Conservation (phyloP, 2,888 invertebrate species). For the Embidobia sp. region DNA sequence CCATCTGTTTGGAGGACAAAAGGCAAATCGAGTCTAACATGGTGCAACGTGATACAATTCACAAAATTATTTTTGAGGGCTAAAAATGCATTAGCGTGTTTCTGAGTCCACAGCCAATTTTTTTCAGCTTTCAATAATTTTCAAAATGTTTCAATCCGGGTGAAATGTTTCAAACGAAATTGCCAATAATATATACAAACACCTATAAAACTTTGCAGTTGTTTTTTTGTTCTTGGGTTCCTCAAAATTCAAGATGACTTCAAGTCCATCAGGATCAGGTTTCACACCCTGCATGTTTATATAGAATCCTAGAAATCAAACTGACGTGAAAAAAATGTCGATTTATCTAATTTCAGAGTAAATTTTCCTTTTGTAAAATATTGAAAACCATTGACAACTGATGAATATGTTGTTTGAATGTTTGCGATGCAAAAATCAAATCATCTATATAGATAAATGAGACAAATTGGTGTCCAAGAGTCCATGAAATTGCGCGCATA, state of each 20-base stretch:
- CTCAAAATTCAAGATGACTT: slow-evolving; percentile 59
- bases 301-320: no score
- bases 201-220: slow-evolving; percentile 64
- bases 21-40: neutral
- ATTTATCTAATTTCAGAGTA: slow-evolving; percentile 44
- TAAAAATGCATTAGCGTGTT: slow-evolving; percentile 45
- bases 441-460: slow-evolving; percentile 71
- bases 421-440: slow-evolving; percentile 68
- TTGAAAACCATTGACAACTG: slow-evolving; percentile 62
- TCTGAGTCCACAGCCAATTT: slow-evolving; percentile 46
- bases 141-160: slow-evolving; percentile 37
- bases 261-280: neutral
- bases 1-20: slow-evolving; percentile 66
- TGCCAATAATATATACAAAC: slow-evolving; percentile 42
- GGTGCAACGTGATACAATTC: slow-evolving; percentile 36
- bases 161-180: slow-evolving; percentile 32
- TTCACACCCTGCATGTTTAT: neutral
- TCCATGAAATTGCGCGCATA: slow-evolving; percentile 64
- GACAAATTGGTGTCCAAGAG: slow-evolving; percentile 67
- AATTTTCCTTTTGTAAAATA: slow-evolving; percentile 59
- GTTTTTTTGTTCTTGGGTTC: slow-evolving; percentile 65
- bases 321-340: no score
- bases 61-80: slow-evolving; percentile 33
- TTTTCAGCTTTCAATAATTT: slow-evolving; percentile 20
- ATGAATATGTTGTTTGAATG: slow-evolving; percentile 64